Evolutionary conservation across 2,888 invertebrate species (phyloP).

Genomic region (Halictus quadricinctus): DNA sequence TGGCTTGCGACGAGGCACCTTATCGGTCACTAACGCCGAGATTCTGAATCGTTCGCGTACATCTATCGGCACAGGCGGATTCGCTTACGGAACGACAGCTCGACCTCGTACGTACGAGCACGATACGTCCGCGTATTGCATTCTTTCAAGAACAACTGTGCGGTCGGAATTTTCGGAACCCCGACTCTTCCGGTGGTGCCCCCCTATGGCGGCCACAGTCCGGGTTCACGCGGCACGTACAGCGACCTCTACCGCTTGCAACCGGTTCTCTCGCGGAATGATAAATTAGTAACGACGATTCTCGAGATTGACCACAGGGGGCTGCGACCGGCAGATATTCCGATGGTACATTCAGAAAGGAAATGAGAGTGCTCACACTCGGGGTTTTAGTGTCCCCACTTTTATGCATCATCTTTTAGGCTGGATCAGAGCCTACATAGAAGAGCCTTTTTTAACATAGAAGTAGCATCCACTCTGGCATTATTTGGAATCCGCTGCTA

Average conservation of each 20-base stretch:
- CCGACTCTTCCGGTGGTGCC: constrained; percentile 43
- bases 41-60: constrained; percentile 23
- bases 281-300: not conserved
- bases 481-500: too few relatives aligned
- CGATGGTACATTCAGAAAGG: too few relatives aligned
- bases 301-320: not conserved
- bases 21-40: constrained; percentile 19
- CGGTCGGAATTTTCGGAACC: constrained; percentile 37
- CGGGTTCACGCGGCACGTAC: not conserved
- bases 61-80: constrained; percentile 50
- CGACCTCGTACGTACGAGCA: constrained; percentile 29
- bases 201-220: constrained; percentile 36
- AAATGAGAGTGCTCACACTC: too few relatives aligned
- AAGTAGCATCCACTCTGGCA: too few relatives aligned
- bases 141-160: constrained; percentile 62
- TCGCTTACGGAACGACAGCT: constrained; percentile 47
- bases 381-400: too few relatives aligned
- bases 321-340: not conserved
- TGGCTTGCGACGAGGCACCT: constrained; percentile 3
- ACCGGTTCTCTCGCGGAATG: not conserved
- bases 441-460: too few relatives aligned
- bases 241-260: not conserved
- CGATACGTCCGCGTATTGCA: constrained; percentile 58
- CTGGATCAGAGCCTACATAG: too few relatives aligned
- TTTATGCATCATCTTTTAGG: too few relatives aligned